Evolutionary conservation across 2,113 vertebrate species (phyloP).

Genomic region (Osmerus mordax): DNA sequence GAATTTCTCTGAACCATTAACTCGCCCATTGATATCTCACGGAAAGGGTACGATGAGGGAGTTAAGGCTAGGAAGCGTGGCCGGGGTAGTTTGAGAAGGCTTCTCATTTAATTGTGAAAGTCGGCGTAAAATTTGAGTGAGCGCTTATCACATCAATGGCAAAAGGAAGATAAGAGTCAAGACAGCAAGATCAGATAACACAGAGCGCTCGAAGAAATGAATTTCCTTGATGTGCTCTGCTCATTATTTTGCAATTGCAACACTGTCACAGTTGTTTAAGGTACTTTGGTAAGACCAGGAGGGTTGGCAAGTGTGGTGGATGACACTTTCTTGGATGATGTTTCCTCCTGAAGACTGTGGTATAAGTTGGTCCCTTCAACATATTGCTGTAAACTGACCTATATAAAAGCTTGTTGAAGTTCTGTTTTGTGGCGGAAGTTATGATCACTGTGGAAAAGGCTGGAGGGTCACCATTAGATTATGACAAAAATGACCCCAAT

Average conservation of each 20-base stretch:
- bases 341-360: no score
- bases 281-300: not conserved
- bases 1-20: slow-evolving; percentile 22
- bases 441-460: no score
- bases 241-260: not conserved
- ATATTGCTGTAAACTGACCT: no score
- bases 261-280: slow-evolving; percentile 4
- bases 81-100: not conserved
- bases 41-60: not conserved
- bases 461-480: no score
- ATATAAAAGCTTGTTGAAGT: no score
- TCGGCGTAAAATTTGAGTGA: slow-evolving; percentile 6
- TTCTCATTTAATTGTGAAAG: slow-evolving; percentile 10
- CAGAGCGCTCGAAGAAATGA: slow-evolving; percentile 1
- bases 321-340: not conserved
- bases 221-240: not conserved
- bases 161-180: slow-evolving; percentile 2
- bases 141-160: slow-evolving; percentile 10
- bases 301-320: not conserved
- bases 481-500: no score
- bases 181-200: not conserved
- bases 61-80: not conserved
- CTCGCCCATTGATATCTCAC: slow-evolving; percentile 17
- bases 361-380: no score
- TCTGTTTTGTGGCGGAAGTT: no score